A percentile compares a stretch with the other conserved stretches of the same genome.
These are phyloP conservation scores for Dolichoris vasculosae DNA, from an alignment of 1,140 invertebrate species.

Conservation along the genomic window DNA sequence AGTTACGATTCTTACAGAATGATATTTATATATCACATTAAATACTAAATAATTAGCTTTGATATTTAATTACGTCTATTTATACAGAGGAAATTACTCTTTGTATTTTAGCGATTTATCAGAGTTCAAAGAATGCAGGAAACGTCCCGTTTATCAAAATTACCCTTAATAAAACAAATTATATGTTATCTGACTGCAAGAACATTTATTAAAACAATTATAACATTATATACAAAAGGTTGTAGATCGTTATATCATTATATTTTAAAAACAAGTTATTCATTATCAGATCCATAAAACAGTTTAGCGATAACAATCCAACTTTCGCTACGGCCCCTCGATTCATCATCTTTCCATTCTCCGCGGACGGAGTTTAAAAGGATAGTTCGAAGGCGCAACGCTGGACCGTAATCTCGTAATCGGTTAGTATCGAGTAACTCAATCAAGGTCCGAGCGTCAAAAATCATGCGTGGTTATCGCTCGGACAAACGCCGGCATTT, in stretches of 20 bases:
- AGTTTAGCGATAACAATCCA: slow-evolving; percentile 7
- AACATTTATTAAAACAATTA: slow-evolving; percentile 15
- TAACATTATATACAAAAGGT: neutral
- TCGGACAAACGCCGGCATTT: neutral
- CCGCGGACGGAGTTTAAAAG: neutral
- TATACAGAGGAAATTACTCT: too few species aligned
- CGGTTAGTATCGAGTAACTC: neutral
- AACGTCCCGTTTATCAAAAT: neutral
- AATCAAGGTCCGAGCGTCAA: neutral
- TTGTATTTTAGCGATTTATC: neutral
- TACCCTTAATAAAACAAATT: neutral
- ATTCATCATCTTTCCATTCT: slow-evolving; percentile 12
- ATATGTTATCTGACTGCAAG: neutral
- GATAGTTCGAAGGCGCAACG: neutral
- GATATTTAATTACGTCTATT: too few species aligned
- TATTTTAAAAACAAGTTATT: slow-evolving; percentile 22
- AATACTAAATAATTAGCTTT: too few species aligned
- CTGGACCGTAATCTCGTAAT: neutral
- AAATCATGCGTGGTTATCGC: neutral
- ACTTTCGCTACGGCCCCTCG: neutral
- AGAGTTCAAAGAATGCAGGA: neutral
- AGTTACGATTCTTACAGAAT: too few species aligned
- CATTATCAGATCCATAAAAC: neutral
- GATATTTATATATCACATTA: too few species aligned
- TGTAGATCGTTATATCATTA: neutral